Evolutionary conservation across 1,140 invertebrate species (phyloP), one percentile per base, ranked within the genome.

Genomic region (Bombus pascuorum): DNA sequence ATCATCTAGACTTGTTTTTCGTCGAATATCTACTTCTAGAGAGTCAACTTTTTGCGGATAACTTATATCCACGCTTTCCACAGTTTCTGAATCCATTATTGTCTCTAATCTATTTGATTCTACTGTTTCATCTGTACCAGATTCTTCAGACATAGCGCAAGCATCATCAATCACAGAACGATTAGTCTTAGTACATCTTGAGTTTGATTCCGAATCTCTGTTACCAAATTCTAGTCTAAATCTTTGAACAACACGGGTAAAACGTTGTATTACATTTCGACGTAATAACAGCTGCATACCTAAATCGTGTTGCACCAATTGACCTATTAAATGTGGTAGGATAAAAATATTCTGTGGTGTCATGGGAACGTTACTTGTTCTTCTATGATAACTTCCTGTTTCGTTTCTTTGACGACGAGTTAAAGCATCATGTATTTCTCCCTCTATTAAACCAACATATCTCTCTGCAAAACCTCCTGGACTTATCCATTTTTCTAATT

Each of bases 371-470:
- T 93, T 94, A 44, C 93, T 96, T 4, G 94, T 94, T 81, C 97
- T 95, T 57, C 97, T 95, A 70, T 97, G 96, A 92, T 98, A 98
- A 83, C 96, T 96, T 1, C 98, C 98, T 92, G 98, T 97, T 90
- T 98, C 98, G 47, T 96, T 97, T 86, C 97, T 96, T 89, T 98
- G 97, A 93, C 98, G 97, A 39, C 98, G 96, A 9, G 98, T 99
- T 82, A 99, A 93, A 28, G 97, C 97, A 93, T 99, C 98, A 93
- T 98, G 98, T 77, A 98, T 96, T 59, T 97, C 96, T 62, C 97
- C 97, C 94, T 99, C 99, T 34, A 99, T 97, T 10, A 99, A 95
- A 12, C 97, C 96, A 1, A 99, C 98, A 95, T 99, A 99, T 86
- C 97, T 90, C 53, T 95, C 95, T 1, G 94, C 93, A n/a, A 92